Evolutionary conservation across 2,113 vertebrate species (phyloP).

Genomic region (Alethe diademata): DNA sequence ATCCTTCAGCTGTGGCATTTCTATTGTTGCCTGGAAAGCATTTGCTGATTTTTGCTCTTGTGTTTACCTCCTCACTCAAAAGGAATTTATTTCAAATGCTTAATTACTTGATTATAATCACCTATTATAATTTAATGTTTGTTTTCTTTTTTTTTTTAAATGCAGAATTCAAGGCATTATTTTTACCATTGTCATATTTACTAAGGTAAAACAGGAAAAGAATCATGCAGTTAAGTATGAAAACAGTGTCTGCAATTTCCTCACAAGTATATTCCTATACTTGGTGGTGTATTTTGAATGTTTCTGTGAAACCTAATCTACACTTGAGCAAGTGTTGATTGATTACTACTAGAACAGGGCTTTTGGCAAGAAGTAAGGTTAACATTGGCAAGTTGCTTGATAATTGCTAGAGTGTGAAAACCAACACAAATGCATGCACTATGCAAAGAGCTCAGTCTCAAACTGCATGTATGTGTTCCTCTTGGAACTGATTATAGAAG

Average conservation of each 20-base stretch:
- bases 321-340: constrained; percentile 3
- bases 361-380: constrained; percentile 28
- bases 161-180: not conserved
- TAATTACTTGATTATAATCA: not conserved
- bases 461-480: not conserved
- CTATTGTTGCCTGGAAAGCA: not conserved
- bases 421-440: not conserved
- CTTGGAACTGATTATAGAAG: not conserved
- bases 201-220: not conserved
- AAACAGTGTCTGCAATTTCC: not conserved
- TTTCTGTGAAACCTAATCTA: not conserved
- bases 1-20: not conserved
- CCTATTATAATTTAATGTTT: not conserved
- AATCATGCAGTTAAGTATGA: not conserved
- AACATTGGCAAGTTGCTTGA: constrained; percentile 15
- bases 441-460: not conserved
- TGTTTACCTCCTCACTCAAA: not conserved
- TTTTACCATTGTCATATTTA: not conserved
- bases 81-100: not conserved
- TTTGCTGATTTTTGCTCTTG: not conserved
- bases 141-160: not conserved
- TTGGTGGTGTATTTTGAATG: not conserved
- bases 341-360: constrained; percentile 8
- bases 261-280: not conserved
- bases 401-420: constrained; percentile 39